Percentiles rank a stretch among this genome's conserved stretches.
Evolutionary conservation across 2,113 vertebrate species (phyloP).

Genomic region (Erythrocebus patas): DNA sequence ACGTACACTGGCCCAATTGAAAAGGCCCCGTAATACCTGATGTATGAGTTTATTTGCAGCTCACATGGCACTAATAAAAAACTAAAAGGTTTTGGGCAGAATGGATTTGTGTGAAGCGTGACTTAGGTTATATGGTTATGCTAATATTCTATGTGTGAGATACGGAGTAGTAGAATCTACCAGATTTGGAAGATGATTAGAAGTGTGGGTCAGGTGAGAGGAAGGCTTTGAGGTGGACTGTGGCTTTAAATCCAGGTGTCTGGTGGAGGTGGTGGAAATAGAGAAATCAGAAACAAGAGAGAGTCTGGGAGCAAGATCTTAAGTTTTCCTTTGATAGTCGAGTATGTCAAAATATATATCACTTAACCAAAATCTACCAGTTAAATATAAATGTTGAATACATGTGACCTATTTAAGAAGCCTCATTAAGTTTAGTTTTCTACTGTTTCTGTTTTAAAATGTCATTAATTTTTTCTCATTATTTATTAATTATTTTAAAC

Average conservation of each 20-base stretch:
- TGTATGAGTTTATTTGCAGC: background rate
- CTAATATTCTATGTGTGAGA: background rate
- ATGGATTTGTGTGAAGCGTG: background rate
- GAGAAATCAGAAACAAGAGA: background rate
- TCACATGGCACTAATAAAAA: background rate
- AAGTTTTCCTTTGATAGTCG: background rate
- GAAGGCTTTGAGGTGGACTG: background rate
- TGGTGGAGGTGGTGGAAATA: background rate
- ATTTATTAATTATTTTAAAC: background rate
- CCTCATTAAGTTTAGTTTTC: background rate
- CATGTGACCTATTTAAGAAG: background rate
- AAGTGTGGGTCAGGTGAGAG: background rate
- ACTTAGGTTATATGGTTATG: background rate
- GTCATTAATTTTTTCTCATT: background rate
- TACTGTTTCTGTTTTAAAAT: slow-evolving; percentile 3
- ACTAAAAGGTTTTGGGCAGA: background rate
- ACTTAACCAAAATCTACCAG: background rate
- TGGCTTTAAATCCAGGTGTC: background rate
- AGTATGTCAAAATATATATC: background rate
- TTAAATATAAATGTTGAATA: background rate
- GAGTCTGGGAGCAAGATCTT: background rate
- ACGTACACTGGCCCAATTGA: background rate
- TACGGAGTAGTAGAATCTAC: background rate
- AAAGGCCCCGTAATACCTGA: background rate
- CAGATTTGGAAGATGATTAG: background rate